Evolutionary conservation across 2,113 vertebrate species (phyloP), one percentile per base, ranked within the genome.

Genomic region (Xyrauchen texanus): DNA sequence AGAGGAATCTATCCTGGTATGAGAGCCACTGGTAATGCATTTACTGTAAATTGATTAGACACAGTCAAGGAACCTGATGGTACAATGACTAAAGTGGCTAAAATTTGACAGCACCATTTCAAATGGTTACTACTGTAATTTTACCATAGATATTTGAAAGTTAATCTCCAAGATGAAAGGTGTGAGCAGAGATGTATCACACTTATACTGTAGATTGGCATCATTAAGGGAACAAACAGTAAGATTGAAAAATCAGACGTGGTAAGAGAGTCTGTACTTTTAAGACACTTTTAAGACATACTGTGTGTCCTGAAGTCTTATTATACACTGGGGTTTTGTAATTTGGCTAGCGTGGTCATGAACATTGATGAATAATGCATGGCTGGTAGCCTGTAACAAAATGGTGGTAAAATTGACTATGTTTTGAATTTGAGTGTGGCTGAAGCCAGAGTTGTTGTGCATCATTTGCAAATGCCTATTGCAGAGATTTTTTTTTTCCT

Each of bases 41-140:
- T 77, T 77, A 34, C 21, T 34, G 21, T 34, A 77, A 68, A 77
- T 61, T 61, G 64, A 68, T 77, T 68, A 49, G 58, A 42, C 55
- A 7, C 57, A 77, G 55, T 49, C 76, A 68, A 60, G 11, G n/a
- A 63, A 74, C 47, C 72, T 63, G 57, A 68, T 55, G 55, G n/a
- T 60, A 46, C 15, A 77, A 68, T 77, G 76, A 61, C 52, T 77
- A 60, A 68, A 77, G 53, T 68, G 64, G 60, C 60, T 34, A 4
- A 74, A 63, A 74, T 74, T 21, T 52, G 45, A 74, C 58, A 63
- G 47, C 13, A 10, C 10, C 11, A 11, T 7, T 74, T 63, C 72
- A 51, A 62, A 60, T 7, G 4, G 46, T 51, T 63, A 47, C 45
- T 42, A 13, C 72, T 63, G n/a, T 63, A 74, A 13, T 52, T 74